Base-by-base conservation (phyloP, 2,888 invertebrate genomes). In the Drosophila colorata region DNA sequence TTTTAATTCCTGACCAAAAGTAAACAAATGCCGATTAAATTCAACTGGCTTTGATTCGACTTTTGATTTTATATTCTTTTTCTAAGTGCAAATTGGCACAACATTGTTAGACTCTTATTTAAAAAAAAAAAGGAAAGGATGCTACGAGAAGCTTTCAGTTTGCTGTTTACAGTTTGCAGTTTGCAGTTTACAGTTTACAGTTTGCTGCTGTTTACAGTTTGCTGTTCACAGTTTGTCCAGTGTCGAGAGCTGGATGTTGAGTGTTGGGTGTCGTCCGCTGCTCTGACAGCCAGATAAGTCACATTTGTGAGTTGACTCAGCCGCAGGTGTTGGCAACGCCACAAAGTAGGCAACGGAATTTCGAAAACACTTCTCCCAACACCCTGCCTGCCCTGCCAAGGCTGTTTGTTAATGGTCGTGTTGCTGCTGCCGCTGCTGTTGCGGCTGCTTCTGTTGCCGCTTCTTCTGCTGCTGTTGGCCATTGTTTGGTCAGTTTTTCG, bases 301-400 rank as follows among this genome's bases (percentile, higher is more conserved):
- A 69, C 65, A 74, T 55, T 74, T 65, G 60, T 38, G 49, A 38
- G 69, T 47, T 61, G 57, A 57, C 51, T 67, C 57, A 44, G 63
- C 58, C 51, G 60, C 68, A 76, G 77, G 68, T 75, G 74, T 43
- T 61, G 47, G 37, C 64, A 46, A 14, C 53, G 67, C 65, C 51
- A 55, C 69, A 74, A 71, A 70, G 75, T 74, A 66, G 63, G 67
- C 71, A 70, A 67, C 63, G 20, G 38, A 47, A 55, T 61, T 56
- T n/a, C 35, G 49, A 49, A 49, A 48, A 48, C 13, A 20, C 28
- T 8, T 7, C 28, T 2, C 25, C 3, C 4, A 3, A 18, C 16
- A 1, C 8, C 20, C 2, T n/a, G n/a, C n/a, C 2, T 2, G 13
- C 2, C 67, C 38, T 43, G 28, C 8, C 23, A 16, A 8, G 35